Evolutionary conservation across 2,888 invertebrate species (phyloP).

Genomic region (Cecidostiba fungosa): DNA sequence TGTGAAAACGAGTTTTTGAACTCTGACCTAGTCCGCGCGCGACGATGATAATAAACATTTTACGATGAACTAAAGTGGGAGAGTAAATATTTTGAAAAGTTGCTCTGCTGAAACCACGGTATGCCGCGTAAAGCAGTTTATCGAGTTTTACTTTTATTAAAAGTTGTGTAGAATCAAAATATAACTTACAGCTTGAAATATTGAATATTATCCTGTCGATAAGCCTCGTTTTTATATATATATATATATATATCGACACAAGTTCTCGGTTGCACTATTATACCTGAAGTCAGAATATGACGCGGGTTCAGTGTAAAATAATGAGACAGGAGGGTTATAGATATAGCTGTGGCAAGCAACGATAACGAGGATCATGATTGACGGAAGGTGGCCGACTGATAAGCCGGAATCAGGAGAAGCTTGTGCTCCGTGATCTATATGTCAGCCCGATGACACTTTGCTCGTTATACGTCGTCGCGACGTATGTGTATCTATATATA

Average conservation of each 20-base stretch:
- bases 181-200: neutral
- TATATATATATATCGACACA: neutral
- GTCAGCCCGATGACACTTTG: conserved; percentile 4
- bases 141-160: neutral
- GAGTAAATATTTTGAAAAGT: neutral
- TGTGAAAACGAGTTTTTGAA: neutral
- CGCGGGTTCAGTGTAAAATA: conserved; percentile 27
- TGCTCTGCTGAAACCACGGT: neutral
- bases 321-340: conserved; percentile 29
- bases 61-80: neutral
- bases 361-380: conserved; percentile 56
- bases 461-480: neutral
- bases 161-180: neutral
- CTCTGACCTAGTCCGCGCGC: neutral
- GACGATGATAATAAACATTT: neutral
- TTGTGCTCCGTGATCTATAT: conserved; percentile 20
- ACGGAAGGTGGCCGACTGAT: conserved; percentile 55
- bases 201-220: neutral
- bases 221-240: neutral
- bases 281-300: neutral
- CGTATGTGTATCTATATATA: neutral
- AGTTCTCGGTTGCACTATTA: neutral
- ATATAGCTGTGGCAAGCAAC: neutral
- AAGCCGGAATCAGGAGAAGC: conserved; percentile 47
- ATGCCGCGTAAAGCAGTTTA: neutral